phyloP scores from a whole-genome alignment of 2,888 invertebrate species.

The Alcis repandata region DNA sequence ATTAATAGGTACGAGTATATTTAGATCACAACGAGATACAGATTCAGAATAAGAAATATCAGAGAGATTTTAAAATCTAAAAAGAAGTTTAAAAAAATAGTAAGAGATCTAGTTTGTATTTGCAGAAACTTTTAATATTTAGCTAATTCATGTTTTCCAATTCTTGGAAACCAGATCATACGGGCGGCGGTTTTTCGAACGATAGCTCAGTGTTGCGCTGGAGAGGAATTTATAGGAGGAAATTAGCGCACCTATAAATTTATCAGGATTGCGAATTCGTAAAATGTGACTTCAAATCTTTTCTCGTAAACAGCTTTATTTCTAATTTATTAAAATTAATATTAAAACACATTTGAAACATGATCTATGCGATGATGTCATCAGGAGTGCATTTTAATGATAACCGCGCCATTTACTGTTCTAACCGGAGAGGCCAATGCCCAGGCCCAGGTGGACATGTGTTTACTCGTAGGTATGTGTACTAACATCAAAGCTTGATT shows the following conservation, averaged over 20 bases:
- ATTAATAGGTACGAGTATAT: too few species aligned
- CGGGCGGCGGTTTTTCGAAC: not conserved
- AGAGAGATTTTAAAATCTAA: too few species aligned
- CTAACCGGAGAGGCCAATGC: slow-evolving; percentile 19
- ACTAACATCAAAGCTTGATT: slow-evolving; percentile 13
- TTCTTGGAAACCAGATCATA: not conserved
- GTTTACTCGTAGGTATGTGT: slow-evolving; percentile 10
- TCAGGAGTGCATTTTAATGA: not conserved
- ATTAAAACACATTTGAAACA: not conserved
- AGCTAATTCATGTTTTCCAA: too few species aligned
- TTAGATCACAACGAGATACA: too few species aligned
- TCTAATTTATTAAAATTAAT: not conserved
- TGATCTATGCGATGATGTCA: slow-evolving; percentile 2
- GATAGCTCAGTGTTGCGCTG: not conserved
- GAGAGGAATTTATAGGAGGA: too few species aligned
- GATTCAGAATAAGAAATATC: too few species aligned
- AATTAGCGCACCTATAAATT: too few species aligned
- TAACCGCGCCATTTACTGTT: not conserved
- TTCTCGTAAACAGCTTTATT: not conserved
- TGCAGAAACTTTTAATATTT: too few species aligned
- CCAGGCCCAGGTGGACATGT: too few species aligned
- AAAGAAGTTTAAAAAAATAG: too few species aligned
- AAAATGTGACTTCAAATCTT: not conserved
- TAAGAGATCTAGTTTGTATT: too few species aligned
- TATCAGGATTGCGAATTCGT: too few species aligned